Percentiles rank a stretch among this genome's conserved stretches.
phyloP scores from a whole-genome alignment of 2,888 invertebrate genomes.

The Petrolisthes cinctipes region DNA sequence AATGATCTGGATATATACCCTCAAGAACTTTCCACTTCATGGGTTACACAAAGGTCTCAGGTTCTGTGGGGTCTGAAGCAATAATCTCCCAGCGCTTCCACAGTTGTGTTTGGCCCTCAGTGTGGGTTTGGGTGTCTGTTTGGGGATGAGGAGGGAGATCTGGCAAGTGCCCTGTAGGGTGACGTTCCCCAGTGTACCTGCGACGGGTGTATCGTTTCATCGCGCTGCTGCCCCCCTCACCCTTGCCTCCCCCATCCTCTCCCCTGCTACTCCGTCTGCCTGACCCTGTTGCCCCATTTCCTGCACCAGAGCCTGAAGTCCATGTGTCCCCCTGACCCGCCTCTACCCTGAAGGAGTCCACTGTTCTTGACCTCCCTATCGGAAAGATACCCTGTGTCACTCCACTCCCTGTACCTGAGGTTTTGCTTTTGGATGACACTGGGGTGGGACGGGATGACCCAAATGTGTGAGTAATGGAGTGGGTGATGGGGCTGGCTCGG shows the following conservation, averaged over 20 bases:
- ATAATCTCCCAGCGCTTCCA: conserved; percentile 66
- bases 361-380: conserved; percentile 52
- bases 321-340: neutral
- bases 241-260: neutral
- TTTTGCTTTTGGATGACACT: conserved; percentile 25
- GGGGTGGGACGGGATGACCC: conserved; percentile 36
- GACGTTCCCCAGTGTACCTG: conserved; percentile 76
- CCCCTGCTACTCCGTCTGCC: neutral
- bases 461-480: conserved; percentile 60
- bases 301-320: neutral
- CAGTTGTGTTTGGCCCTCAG: conserved; percentile 52
- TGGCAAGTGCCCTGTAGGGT: conserved; percentile 68
- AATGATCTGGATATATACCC: neutral
- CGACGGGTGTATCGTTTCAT: conserved; percentile 73
- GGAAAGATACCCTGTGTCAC: conserved; percentile 44
- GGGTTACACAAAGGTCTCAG: conserved; percentile 61
- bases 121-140: neutral
- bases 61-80: conserved; percentile 65
- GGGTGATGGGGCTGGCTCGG: conserved; percentile 38
- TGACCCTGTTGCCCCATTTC: conserved; percentile 1
- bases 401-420: neutral
- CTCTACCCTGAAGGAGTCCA: conserved; percentile 39
- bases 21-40: neutral
- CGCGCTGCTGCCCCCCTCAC: conserved; percentile 13
- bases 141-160: conserved; percentile 25